Conservation (phyloP, 1,140 invertebrate genomes). For the Melitaea cinxia region DNA sequence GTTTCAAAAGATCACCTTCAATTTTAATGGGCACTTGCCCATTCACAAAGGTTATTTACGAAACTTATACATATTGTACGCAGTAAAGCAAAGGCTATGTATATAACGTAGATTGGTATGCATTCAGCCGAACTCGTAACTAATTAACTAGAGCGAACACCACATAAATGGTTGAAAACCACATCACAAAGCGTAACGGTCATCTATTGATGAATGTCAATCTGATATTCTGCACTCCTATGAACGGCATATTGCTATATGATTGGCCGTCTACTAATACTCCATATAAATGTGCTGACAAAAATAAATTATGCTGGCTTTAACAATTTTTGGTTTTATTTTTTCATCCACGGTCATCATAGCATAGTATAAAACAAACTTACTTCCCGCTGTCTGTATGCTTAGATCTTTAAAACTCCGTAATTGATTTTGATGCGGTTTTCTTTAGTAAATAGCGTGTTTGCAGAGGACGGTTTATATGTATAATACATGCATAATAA, state of each 20-base stretch:
- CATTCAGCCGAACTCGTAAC: constrained; percentile 23
- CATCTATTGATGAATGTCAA: constrained; percentile 16
- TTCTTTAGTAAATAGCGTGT: no score
- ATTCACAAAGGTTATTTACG: constrained; percentile 4
- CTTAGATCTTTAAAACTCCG: no score
- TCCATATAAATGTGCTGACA: background rate
- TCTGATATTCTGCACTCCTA: constrained; percentile 9
- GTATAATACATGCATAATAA: no score
- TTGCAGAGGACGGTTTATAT: no score
- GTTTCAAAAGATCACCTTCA: background rate
- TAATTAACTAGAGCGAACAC: constrained; percentile 34
- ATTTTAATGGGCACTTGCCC: constrained; percentile 13
- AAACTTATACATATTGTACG: constrained; percentile 6
- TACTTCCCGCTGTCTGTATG: no score
- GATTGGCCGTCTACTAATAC: background rate
- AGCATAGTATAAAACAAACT: no score
- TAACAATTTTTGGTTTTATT: no score
- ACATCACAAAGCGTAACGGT: constrained; percentile 23
- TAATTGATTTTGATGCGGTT: no score
- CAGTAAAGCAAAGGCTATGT: constrained; percentile 14
- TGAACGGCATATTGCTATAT: background rate
- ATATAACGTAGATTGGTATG: constrained; percentile 8
- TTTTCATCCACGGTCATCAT: no score
- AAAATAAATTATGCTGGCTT: no score
- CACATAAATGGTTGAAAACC: constrained; percentile 9